Percentiles rank a stretch among this genome's conserved stretches.
Conservation (phyloP, 1,140 invertebrate species). For the Hylaeus anthracinus region DNA sequence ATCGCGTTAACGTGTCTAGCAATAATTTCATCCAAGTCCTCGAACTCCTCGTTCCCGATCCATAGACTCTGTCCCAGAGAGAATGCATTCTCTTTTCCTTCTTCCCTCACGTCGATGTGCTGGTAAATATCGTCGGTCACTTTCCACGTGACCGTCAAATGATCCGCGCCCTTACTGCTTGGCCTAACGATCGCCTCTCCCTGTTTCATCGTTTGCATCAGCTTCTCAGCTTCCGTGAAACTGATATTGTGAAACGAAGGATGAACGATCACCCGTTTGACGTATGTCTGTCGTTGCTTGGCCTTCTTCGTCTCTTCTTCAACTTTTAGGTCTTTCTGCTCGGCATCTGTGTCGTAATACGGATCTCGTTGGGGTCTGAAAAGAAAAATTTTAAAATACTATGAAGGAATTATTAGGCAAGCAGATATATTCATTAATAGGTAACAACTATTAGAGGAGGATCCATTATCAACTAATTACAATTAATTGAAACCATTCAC, state of each 20-base stretch:
- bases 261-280: conserved; percentile 98
- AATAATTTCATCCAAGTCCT: conserved; percentile 99
- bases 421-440: too few relatives aligned
- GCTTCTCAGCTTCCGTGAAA: conserved; percentile 94
- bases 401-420: too few relatives aligned
- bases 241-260: conserved; percentile 98
- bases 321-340: conserved; percentile 89
- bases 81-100: conserved; percentile 98
- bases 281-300: conserved; percentile 90
- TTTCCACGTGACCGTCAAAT: conserved; percentile 99
- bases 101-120: conserved; percentile 97
- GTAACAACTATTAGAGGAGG: too few relatives aligned
- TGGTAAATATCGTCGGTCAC: conserved; percentile 96
- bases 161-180: conserved; percentile 97
- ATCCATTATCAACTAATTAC: too few relatives aligned
- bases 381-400: conserved; percentile 4
- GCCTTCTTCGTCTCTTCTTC: conserved; percentile 92
- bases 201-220: conserved; percentile 95
- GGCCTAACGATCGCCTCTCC: conserved; percentile 98
- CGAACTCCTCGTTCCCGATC: conserved; percentile 95
- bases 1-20: conserved; percentile 97
- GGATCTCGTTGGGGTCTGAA: conserved; percentile 91
- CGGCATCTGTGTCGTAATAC: conserved; percentile 94
- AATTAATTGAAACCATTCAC: too few relatives aligned
- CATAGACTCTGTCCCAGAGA: conserved; percentile 93